Evolutionary conservation across 2,113 vertebrate genomes (phyloP).

Genomic region (Tauraco erythrolophus): DNA sequence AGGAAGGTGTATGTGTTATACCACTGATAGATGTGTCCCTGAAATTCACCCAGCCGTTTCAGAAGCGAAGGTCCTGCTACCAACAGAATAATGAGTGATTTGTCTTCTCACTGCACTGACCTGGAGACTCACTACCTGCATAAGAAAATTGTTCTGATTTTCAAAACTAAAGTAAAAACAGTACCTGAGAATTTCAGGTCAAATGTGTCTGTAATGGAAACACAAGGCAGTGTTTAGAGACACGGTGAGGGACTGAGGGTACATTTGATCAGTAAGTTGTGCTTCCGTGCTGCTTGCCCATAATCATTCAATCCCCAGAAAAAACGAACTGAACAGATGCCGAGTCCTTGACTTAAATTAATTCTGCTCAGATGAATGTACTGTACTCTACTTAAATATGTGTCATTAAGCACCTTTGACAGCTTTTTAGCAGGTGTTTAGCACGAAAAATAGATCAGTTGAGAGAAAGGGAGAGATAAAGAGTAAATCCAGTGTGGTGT

Average conservation of each 20-base stretch:
- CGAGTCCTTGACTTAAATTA: conserved; percentile 44
- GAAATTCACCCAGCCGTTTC: background rate
- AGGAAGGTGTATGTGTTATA: background rate
- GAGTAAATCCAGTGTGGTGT: background rate
- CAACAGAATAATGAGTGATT: background rate
- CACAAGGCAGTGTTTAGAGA: background rate
- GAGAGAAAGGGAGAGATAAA: conserved; percentile 21
- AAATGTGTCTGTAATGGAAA: background rate
- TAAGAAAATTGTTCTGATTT: background rate
- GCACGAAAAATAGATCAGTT: conserved; percentile 22
- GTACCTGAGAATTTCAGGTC: background rate
- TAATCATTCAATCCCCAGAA: background rate
- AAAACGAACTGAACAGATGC: conserved; percentile 49
- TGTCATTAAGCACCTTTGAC: conserved; percentile 62
- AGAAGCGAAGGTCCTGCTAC: background rate
- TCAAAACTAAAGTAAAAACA: background rate
- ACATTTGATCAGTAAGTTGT: background rate
- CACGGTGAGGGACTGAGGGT: background rate
- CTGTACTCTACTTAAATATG: conserved; percentile 39
- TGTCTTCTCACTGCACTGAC: background rate
- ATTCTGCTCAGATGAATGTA: conserved; percentile 58
- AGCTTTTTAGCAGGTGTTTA: conserved; percentile 50
- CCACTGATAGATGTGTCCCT: background rate
- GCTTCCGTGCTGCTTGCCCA: background rate
- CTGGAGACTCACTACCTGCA: background rate